Conservation (phyloP, 2,797 vertebrate species). For the Sphenodon punctatus region DNA sequence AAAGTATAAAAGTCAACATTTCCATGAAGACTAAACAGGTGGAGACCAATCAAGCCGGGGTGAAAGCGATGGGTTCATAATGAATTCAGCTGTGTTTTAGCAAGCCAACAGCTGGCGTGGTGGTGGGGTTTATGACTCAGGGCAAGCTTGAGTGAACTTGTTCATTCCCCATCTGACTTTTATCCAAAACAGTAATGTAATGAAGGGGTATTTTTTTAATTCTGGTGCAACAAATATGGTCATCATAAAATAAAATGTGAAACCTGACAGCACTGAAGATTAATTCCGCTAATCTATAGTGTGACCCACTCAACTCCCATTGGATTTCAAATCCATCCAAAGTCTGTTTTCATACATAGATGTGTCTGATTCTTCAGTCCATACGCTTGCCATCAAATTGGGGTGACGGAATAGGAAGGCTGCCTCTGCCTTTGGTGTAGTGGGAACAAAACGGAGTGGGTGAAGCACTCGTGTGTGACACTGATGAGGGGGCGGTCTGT, state of each 20-base stretch:
- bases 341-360: not conserved
- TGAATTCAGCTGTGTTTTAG: not conserved
- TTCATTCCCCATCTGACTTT: constrained; percentile 31
- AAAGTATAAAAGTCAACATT: constrained; percentile 67
- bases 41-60: constrained; percentile 32
- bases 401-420: not conserved
- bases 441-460: no score
- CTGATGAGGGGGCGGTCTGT: no score
- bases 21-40: constrained; percentile 72
- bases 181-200: constrained; percentile 39
- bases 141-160: not conserved
- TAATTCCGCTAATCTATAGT: constrained; percentile 49
- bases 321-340: constrained; percentile 32
- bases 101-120: constrained; percentile 39
- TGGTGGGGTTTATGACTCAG: constrained; percentile 23
- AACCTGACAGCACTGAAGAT: constrained; percentile 51
- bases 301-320: constrained; percentile 36
- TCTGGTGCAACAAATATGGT: constrained; percentile 44
- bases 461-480: no score
- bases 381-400: fast-evolving
- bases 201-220: no score
- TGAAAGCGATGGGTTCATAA: not conserved
- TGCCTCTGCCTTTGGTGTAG: no score
- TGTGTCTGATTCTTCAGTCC: not conserved
- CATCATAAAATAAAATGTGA: constrained; percentile 23